Conservation (phyloP, 2,113 vertebrate genomes). For the Daubentonia madagascariensis region DNA sequence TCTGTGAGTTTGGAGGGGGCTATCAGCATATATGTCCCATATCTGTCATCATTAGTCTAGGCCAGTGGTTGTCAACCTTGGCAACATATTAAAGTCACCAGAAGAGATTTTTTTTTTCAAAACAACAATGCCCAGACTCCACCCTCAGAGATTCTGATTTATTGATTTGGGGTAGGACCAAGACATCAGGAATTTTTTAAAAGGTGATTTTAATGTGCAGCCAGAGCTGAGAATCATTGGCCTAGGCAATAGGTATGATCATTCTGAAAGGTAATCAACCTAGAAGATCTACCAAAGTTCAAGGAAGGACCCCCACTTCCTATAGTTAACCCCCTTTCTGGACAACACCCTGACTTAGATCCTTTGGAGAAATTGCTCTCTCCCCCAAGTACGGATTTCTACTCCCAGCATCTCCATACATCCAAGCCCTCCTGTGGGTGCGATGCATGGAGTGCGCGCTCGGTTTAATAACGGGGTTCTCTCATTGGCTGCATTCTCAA, state of each 20-base stretch:
- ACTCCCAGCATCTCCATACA: background rate
- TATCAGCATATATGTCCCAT: background rate
- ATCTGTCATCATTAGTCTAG: background rate
- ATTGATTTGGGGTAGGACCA: background rate
- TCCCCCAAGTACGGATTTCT: background rate
- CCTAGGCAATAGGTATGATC: background rate
- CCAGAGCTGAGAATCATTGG: background rate
- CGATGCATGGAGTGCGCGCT: background rate
- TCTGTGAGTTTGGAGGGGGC: background rate
- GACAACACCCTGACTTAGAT: background rate
- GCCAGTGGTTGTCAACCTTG: background rate
- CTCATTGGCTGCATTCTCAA: background rate
- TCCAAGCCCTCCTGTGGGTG: background rate
- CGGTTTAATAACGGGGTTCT: conserved; percentile 39
- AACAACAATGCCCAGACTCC: background rate
- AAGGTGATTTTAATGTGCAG: background rate
- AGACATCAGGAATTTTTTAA: conserved; percentile 22
- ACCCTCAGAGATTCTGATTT: background rate
- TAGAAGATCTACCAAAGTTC: background rate
- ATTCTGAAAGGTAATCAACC: background rate
- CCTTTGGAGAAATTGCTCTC: background rate
- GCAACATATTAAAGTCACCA: background rate
- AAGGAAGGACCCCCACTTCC: background rate
- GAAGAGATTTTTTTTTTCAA: background rate
- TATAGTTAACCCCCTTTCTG: background rate